Evolutionary conservation across 1,140 invertebrate species (phyloP).

Genomic region (Drosophila rhopaloa): DNA sequence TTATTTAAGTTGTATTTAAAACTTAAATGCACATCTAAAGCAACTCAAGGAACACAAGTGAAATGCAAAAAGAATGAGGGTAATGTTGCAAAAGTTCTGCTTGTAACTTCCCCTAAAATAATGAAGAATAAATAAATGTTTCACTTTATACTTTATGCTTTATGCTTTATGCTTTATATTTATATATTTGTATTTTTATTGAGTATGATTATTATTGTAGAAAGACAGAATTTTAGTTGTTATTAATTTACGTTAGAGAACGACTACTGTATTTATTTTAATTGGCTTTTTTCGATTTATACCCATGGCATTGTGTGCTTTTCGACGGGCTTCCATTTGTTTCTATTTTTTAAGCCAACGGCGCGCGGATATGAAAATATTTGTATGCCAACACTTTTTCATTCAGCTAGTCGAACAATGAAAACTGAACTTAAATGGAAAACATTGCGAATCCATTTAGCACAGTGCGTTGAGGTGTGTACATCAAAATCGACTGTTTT

Average conservation of each 20-base stretch:
- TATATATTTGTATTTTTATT: no score
- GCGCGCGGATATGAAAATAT: constrained; percentile 26
- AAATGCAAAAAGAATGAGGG: no score
- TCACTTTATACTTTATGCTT: no score
- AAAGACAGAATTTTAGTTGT: no score
- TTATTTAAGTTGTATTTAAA: no score
- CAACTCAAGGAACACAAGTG: no score
- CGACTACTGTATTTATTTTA: constrained; percentile 9
- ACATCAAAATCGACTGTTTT: constrained; percentile 42
- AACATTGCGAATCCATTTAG: constrained; percentile 38
- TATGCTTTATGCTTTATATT: no score
- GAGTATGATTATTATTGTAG: no score
- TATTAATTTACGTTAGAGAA: neutral
- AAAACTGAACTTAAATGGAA: constrained; percentile 26
- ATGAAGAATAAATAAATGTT: no score
- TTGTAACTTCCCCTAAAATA: no score
- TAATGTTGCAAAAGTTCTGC: no score
- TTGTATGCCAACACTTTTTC: constrained; percentile 28
- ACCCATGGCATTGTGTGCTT: constrained; percentile 32
- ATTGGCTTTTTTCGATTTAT: constrained; percentile 22
- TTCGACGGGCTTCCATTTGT: constrained; percentile 39
- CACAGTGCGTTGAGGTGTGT: constrained; percentile 11
- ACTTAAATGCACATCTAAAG: no score
- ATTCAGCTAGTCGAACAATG: constrained; percentile 24
- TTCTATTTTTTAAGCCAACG: constrained; percentile 11